Conservation (phyloP, 1,140 invertebrate genomes). For the Drosophila ercepeae region DNA sequence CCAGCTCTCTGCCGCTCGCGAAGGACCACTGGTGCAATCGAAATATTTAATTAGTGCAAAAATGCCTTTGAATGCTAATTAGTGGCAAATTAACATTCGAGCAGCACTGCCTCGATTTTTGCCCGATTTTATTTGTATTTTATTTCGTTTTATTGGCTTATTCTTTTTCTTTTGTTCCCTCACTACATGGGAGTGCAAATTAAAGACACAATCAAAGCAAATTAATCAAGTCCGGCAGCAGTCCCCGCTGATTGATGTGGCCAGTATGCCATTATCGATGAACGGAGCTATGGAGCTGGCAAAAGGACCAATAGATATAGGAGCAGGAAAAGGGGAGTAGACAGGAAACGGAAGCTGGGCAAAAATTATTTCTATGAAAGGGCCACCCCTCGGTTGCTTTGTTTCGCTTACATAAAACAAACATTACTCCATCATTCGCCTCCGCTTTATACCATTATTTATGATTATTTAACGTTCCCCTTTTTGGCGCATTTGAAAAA, state of each 20-base stretch:
- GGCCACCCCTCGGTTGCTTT: conserved; percentile 37
- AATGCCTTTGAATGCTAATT: conserved; percentile 81
- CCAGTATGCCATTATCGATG: conserved; percentile 45
- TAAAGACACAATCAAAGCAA: conserved; percentile 80
- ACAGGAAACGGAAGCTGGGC: conserved; percentile 17
- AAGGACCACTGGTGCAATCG: conserved; percentile 60
- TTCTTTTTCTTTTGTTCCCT: conserved; percentile 11
- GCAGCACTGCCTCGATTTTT: conserved; percentile 17
- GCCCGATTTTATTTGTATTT: conserved; percentile 15
- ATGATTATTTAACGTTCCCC: conserved; percentile 75
- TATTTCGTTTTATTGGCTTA: conserved; percentile 21
- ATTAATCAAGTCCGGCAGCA: conserved; percentile 74
- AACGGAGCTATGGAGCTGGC: conserved; percentile 3
- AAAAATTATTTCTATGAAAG: conserved; percentile 53
- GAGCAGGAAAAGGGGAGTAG: neutral
- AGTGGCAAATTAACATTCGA: conserved; percentile 80
- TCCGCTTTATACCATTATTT: conserved; percentile 67
- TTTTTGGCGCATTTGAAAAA: conserved; percentile 68
- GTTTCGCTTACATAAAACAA: conserved; percentile 65
- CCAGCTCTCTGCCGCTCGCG: neutral
- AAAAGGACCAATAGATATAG: conserved; percentile 22
- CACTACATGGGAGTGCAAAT: conserved; percentile 60
- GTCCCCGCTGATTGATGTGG: conserved; percentile 67
- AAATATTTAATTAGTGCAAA: conserved; percentile 82
- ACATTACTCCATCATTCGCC: conserved; percentile 58